Base-by-base conservation (phyloP, 2,888 invertebrate species). In the Sisyra nigra region DNA sequence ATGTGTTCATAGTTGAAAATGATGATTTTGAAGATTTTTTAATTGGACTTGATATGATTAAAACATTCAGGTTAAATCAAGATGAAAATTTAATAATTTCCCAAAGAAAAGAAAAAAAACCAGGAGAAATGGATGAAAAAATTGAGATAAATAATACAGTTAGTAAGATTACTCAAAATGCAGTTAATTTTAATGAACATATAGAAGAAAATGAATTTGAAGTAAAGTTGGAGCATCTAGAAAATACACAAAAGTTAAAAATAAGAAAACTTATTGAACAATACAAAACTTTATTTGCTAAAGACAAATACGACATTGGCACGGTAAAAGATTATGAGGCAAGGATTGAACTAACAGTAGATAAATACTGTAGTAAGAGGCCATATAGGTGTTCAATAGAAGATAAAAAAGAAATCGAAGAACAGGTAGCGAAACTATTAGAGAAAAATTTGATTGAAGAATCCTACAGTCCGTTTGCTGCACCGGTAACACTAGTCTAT, bases 391-490 rank as follows among this genome's bases (percentile, higher is more conserved):
- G 44, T 19, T 48, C 50, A 34, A 37, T 46, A 10, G 37, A 49
- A 42, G 50, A 50, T 41, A 49, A 44, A 40, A 38, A 24, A 35
- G 50, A 50, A 48, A 50, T 50, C 33, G 50, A 49, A 44, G 41
- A 41, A 2, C 49, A 49, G 44, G 42, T 48, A 9, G 29, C 44
- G 38, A 47, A 50, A 41, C 45, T 53, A 42, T 42, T 52, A 31
- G 44, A 51, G 14, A 42, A 47, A 29, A 44, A 44, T 11, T 45
- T 53, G 37, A 49, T 52, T n/a, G 50, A 49, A 42, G 51, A 50
- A 39, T 51, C 49, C 19, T 45, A 46, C 37, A 50, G 50, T 31
- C 52, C 50, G 19, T 47, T 51, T 49, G 52, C 51, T 24, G 51
- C 52, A 15, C 51, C 52, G 11, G 49, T 52, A 29, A 53, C 51